Percentiles rank a stretch among this genome's conserved stretches.
Conservation (phyloP, 2,888 invertebrate species). For the Phasia obesa region DNA sequence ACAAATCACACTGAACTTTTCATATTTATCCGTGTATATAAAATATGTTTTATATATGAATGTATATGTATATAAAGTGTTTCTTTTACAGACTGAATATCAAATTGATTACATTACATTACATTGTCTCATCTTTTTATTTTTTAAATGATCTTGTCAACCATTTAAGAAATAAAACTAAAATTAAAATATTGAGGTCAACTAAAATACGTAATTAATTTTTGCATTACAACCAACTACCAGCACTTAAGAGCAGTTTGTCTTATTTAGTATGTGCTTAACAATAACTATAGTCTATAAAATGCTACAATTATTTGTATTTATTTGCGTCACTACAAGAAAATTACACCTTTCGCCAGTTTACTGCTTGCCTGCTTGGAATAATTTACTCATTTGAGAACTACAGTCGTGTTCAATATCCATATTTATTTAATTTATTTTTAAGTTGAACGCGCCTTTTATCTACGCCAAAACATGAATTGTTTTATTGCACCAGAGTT, state of each 20-base stretch:
- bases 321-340: slow-evolving; percentile 51
- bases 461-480: slow-evolving; percentile 44
- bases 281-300: slow-evolving; percentile 8
- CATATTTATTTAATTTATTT: slow-evolving; percentile 32
- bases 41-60: too few species aligned
- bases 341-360: slow-evolving; percentile 25
- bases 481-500: slow-evolving; percentile 30
- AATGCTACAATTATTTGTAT: slow-evolving; percentile 23
- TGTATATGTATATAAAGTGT: too few species aligned
- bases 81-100: too few species aligned
- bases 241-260: not conserved
- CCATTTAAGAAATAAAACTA: not conserved
- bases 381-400: slow-evolving; percentile 39
- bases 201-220: slow-evolving; percentile 4
- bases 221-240: slow-evolving; percentile 3
- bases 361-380: slow-evolving; percentile 28
- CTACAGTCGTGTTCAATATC: slow-evolving; percentile 31
- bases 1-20: too few species aligned
- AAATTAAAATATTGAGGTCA: slow-evolving; percentile 45
- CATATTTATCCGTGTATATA: too few species aligned
- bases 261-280: not conserved
- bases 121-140: too few species aligned
- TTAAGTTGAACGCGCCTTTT: slow-evolving; percentile 49
- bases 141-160: slow-evolving; percentile 11
- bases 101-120: too few species aligned